Percentiles rank a stretch among this genome's conserved stretches.
Evolutionary conservation across 2,113 vertebrate genomes (phyloP).

Genomic region (Butastur rufipennis): DNA sequence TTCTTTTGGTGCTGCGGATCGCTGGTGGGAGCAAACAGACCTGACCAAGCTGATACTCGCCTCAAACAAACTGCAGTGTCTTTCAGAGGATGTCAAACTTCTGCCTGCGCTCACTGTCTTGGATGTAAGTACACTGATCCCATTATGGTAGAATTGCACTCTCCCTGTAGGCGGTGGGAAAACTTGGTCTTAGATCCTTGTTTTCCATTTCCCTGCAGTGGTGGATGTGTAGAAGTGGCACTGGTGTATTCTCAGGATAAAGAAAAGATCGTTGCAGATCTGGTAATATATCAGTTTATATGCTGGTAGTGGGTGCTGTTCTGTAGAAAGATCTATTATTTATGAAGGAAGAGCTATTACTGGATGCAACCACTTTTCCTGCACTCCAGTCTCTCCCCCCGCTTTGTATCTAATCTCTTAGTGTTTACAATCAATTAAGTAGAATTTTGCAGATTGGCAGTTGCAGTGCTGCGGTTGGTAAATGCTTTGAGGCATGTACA

Average conservation of each 20-base stretch:
- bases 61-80: slow-evolving; percentile 86
- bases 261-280: neutral
- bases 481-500: neutral
- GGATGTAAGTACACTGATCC: slow-evolving; percentile 77
- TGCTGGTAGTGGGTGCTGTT: rapidly evolving
- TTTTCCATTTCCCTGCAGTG: neutral
- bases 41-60: slow-evolving; percentile 90
- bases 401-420: neutral
- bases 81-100: slow-evolving; percentile 86
- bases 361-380: neutral
- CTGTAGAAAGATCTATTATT: neutral
- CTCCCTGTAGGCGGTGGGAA: neutral
- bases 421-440: neutral
- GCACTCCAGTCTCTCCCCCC: too few relatives aligned
- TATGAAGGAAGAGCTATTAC: neutral
- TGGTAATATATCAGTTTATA: rapidly evolving
- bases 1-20: slow-evolving; percentile 81
- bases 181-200: neutral
- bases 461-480: neutral
- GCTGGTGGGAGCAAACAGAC: slow-evolving; percentile 97
- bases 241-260: neutral
- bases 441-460: neutral
- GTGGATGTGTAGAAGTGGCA: neutral
- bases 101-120: slow-evolving; percentile 83
- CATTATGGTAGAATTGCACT: rapidly evolving